phyloP scores from a whole-genome alignment of 2,113 vertebrate genomes.

The Neopipo cinnamomea region DNA sequence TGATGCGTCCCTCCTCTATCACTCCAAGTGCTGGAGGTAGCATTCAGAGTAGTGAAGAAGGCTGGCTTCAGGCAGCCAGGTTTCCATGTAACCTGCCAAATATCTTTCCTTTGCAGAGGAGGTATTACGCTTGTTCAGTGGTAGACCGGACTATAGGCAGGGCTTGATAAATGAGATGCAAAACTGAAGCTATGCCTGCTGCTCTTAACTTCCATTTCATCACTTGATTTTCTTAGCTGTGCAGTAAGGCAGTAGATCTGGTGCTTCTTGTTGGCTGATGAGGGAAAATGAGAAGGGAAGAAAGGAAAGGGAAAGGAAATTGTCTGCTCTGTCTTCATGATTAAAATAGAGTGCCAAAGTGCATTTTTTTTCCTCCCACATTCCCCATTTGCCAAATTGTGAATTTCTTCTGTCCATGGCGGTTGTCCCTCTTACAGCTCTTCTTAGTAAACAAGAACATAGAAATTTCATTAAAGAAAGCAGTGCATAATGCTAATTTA shows the following conservation, averaged over 20 bases:
- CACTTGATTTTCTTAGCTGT: neutral
- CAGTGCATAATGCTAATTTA: neutral
- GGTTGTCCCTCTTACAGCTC: neutral
- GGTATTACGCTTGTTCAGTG: neutral
- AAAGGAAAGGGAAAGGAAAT: neutral
- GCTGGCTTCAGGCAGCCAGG: neutral
- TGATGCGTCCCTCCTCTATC: neutral
- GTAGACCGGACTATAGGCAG: neutral
- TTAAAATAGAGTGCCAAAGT: neutral
- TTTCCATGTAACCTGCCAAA: neutral
- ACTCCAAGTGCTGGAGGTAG: neutral
- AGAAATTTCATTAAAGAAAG: neutral
- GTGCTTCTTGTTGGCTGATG: neutral
- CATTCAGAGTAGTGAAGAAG: neutral
- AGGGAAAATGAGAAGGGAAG: neutral
- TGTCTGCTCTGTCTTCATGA: neutral
- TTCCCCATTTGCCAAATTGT: neutral
- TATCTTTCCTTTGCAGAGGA: neutral
- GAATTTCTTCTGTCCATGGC: neutral
- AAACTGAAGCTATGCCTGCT: neutral
- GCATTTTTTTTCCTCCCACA: neutral
- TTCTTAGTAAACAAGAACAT: neutral
- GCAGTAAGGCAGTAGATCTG: neutral
- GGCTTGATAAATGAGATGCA: neutral
- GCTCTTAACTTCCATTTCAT: neutral